These are phyloP conservation scores for Taurulus bubalis DNA, from an alignment of 2,113 vertebrate genomes.

Conservation along the genomic window DNA sequence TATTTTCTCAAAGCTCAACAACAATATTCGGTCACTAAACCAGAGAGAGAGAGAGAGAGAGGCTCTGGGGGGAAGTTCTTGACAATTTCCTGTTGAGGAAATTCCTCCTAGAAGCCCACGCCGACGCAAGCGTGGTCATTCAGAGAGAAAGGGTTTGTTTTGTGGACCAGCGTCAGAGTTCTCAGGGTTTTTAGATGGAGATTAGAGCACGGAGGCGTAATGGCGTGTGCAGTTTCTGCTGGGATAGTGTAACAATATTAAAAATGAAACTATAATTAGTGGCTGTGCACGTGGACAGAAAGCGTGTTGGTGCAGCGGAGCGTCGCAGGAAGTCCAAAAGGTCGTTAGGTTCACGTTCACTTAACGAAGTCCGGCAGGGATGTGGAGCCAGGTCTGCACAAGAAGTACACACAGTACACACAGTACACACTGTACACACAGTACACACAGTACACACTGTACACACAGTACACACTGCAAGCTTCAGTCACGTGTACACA, in stretches of 20 bases:
- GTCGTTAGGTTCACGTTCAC: slow-evolving; percentile 38
- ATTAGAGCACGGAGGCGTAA: background rate
- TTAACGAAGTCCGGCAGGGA: slow-evolving; percentile 39
- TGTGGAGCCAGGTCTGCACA: background rate
- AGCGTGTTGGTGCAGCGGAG: slow-evolving; percentile 37
- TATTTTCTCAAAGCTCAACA: slow-evolving; percentile 64
- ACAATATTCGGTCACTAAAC: slow-evolving; percentile 64
- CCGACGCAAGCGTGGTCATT: slow-evolving; percentile 37
- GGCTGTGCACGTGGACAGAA: background rate
- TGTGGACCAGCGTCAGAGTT: background rate
- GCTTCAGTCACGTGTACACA: background rate
- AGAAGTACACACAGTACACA: background rate
- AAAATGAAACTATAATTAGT: background rate
- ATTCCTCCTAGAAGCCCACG: slow-evolving; percentile 36
- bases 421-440: too few species aligned
- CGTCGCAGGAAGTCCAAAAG: slow-evolving; percentile 29
- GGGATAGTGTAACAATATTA: background rate
- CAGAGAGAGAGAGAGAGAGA: slow-evolving; percentile 42
- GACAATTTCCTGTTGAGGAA: slow-evolving; percentile 57
- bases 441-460: too few species aligned
- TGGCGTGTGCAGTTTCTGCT: background rate
- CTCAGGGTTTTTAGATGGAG: background rate
- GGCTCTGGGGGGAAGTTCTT: slow-evolving; percentile 32
- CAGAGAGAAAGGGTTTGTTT: slow-evolving; percentile 34
- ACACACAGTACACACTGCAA: too few species aligned